A percentile compares a stretch with the other conserved stretches of the same genome.
These are phyloP conservation scores for Euschistus heros DNA, from an alignment of 1,140 invertebrate genomes.

Conservation along the genomic window DNA sequence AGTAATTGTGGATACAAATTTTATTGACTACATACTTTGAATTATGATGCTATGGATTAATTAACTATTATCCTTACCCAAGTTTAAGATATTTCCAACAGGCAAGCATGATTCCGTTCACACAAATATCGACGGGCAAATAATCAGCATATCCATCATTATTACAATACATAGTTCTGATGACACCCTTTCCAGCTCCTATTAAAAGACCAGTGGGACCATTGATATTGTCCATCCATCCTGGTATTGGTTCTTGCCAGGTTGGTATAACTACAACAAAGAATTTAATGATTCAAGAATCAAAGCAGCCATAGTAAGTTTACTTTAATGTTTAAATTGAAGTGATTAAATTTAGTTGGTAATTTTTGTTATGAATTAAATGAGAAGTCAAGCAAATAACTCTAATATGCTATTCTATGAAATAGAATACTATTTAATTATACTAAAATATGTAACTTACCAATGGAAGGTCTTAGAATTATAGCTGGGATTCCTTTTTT, in stretches of 20 bases:
- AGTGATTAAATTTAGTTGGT: no score
- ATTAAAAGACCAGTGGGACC: constrained; percentile 70
- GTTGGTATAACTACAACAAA: constrained; percentile 52
- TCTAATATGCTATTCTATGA: background rate
- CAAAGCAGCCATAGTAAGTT: background rate
- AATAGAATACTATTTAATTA: background rate
- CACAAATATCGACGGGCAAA: constrained; percentile 70
- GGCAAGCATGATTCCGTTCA: constrained; percentile 52
- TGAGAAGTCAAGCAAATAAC: background rate
- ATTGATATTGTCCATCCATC: constrained; percentile 92
- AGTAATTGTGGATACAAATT: background rate
- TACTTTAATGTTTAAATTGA: background rate
- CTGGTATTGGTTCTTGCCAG: constrained; percentile 66
- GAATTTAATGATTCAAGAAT: background rate
- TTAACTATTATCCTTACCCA: background rate
- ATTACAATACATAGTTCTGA: constrained; percentile 74
- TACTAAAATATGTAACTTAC: constrained; percentile 38
- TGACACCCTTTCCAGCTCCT: constrained; percentile 71
- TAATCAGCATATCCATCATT: constrained; percentile 68
- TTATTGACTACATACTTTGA: background rate
- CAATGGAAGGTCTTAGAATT: constrained; percentile 82
- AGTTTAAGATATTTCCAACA: constrained; percentile 44
- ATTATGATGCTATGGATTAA: background rate
- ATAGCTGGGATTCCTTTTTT: constrained; percentile 60
- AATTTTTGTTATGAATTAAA: no score